Percentiles rank a stretch among this genome's conserved stretches.
Evolutionary conservation across 2,113 vertebrate species (phyloP).

Genomic region (Callipepla californica): DNA sequence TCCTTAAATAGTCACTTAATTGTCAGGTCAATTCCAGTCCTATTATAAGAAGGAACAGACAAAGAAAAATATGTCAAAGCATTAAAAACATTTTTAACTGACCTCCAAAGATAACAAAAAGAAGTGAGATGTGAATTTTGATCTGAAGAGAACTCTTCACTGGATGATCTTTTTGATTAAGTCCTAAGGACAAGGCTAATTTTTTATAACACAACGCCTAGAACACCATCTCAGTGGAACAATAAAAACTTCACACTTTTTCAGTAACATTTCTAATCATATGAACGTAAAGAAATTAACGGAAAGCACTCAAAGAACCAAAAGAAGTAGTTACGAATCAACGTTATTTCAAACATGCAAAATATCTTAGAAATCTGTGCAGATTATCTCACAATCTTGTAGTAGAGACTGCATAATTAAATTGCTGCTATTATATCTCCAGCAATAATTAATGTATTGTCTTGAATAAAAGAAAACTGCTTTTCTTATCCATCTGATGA

Average conservation of each 20-base stretch:
- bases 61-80: neutral
- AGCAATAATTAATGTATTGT: neutral
- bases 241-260: neutral
- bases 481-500: neutral
- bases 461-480: neutral
- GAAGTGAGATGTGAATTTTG: neutral
- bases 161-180: neutral
- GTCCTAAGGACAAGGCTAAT: neutral
- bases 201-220: neutral
- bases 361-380: neutral
- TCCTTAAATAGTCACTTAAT: neutral
- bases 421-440: neutral
- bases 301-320: neutral
- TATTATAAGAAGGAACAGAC: neutral
- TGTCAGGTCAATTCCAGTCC: neutral
- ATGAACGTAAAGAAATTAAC: neutral
- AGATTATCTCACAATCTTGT: neutral
- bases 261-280: neutral
- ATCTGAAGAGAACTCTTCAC: neutral
- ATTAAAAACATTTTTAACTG: neutral
- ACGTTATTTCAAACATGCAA: neutral
- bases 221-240: neutral
- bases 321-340: neutral
- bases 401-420: neutral
- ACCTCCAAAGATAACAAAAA: neutral